Conservation (phyloP, 2,888 invertebrate genomes). For the Lasioglossum leucozonium region DNA sequence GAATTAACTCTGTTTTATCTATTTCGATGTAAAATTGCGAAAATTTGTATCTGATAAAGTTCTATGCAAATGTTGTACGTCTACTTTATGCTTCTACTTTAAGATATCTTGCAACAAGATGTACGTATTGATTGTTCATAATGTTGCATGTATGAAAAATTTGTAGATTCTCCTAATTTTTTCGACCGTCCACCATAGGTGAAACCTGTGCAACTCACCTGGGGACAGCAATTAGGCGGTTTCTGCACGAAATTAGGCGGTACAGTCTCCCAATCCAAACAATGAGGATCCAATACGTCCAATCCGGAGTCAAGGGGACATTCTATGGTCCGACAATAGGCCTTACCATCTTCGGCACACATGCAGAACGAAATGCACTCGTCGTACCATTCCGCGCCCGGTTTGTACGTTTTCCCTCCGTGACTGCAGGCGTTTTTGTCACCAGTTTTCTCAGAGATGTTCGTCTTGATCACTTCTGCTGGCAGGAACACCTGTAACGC, state of each 20-base stretch:
- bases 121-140: not conserved
- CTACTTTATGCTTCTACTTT: too few species aligned
- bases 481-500: conserved; percentile 79
- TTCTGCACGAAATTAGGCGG: conserved; percentile 89
- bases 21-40: not conserved
- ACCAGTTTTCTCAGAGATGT: conserved; percentile 75
- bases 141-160: not conserved
- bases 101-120: not conserved
- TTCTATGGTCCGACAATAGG: conserved; percentile 91
- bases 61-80: too few species aligned
- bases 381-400: conserved; percentile 87
- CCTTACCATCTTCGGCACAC: conserved; percentile 88
- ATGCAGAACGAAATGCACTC: conserved; percentile 92
- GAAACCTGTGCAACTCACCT: conserved; percentile 68
- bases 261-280: conserved; percentile 94
- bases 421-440: conserved; percentile 78
- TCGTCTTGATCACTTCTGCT: conserved; percentile 80
- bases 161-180: not conserved
- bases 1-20: not conserved
- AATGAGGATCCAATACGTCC: conserved; percentile 93
- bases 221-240: conserved; percentile 93
- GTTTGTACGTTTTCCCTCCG: conserved; percentile 84
- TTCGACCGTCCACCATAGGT: not conserved
- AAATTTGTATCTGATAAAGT: too few species aligned
- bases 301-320: conserved; percentile 94